A percentile compares a stretch with the other conserved stretches of the same genome.
These are phyloP conservation scores for Brachionus asplanchnoidis DNA, from an alignment of 1,140 invertebrate genomes.

Conservation along the genomic window DNA sequence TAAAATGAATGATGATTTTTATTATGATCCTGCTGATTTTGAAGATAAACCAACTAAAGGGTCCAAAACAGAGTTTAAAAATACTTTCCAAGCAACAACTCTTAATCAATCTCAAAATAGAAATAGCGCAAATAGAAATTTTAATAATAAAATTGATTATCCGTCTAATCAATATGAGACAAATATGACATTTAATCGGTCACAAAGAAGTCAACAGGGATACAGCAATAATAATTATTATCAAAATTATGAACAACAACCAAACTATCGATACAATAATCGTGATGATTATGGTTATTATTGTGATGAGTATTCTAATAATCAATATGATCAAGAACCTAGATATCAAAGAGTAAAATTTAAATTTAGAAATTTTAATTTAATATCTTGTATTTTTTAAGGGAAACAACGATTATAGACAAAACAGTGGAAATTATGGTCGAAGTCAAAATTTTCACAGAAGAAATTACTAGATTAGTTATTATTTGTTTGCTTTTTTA, in stretches of 20 bases:
- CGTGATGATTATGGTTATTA: not conserved
- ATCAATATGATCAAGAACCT: not conserved
- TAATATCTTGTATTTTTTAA: not conserved
- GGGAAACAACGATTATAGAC: not conserved
- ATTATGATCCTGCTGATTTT: conserved; percentile 17
- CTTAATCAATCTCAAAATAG: not conserved
- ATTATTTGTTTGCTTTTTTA: not conserved
- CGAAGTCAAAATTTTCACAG: not conserved
- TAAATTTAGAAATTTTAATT: not conserved
- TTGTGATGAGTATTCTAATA: not conserved
- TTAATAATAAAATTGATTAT: not conserved
- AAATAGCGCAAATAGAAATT: not conserved
- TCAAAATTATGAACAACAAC: not conserved
- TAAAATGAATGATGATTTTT: not conserved
- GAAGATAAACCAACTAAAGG: not conserved
- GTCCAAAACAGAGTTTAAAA: not conserved
- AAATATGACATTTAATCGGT: not conserved
- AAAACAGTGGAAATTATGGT: not conserved
- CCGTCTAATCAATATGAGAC: not conserved
- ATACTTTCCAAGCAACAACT: not conserved
- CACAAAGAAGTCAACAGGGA: not conserved
- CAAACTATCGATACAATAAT: not conserved
- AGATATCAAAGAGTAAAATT: conserved; percentile 16
- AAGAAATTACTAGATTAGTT: not conserved
- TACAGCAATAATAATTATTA: not conserved